Percentiles rank a stretch among this genome's conserved stretches.
These are phyloP conservation scores for Marmota monax DNA, from an alignment of 2,113 vertebrate genomes.

Conservation along the genomic window DNA sequence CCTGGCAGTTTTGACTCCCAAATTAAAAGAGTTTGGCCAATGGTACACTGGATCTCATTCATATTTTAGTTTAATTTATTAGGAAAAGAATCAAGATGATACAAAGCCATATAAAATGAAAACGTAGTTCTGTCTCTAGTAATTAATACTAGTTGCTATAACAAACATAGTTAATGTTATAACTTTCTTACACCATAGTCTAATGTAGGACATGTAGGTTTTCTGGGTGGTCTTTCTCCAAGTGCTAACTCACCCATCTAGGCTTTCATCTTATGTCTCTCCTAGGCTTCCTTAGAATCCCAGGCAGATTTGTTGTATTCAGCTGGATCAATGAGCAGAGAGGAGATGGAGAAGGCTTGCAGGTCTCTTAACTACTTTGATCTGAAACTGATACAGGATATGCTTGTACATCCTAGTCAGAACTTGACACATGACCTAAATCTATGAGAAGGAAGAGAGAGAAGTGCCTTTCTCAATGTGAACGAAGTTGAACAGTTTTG, in stretches of 20 bases:
- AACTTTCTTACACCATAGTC: background rate
- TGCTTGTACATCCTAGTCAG: background rate
- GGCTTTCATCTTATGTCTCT: background rate
- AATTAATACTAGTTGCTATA: background rate
- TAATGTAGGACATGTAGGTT: background rate
- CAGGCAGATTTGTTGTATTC: background rate
- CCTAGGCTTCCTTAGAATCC: background rate
- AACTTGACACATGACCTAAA: background rate
- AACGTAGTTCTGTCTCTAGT: background rate
- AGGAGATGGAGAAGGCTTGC: background rate
- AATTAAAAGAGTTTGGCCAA: background rate
- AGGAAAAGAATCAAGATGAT: background rate
- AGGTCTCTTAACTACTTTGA: background rate
- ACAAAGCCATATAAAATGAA: background rate
- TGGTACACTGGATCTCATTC: background rate
- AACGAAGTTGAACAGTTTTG: background rate
- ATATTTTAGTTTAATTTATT: constrained; percentile 16
- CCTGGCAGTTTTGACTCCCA: background rate
- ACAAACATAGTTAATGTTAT: background rate
- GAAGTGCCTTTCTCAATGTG: background rate
- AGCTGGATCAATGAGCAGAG: background rate
- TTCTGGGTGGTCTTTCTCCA: background rate
- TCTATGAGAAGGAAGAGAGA: background rate
- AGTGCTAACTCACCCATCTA: background rate
- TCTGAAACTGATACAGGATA: background rate